Evolutionary conservation across 2,113 vertebrate species (phyloP).

Genomic region (Pitta sordida): DNA sequence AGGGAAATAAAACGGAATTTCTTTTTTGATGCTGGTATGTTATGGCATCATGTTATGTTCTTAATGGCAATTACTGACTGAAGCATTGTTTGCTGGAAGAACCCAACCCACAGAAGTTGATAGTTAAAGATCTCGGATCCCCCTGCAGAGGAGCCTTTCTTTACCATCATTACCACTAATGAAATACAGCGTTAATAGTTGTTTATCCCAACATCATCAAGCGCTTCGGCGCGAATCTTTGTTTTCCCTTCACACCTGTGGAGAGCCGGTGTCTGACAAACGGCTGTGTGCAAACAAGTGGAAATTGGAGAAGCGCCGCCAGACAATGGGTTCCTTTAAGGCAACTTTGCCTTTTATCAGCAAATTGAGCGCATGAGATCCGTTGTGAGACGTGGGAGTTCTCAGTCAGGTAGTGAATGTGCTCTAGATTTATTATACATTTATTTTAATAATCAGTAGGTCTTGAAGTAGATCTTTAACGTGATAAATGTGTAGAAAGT

Average conservation of each 20-base stretch:
- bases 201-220: constrained; percentile 27
- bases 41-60: not conserved
- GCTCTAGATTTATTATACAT: too few relatives aligned
- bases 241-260: constrained; percentile 1
- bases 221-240: not conserved
- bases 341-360: not conserved
- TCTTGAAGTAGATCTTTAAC: not conserved
- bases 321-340: not conserved
- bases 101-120: not conserved
- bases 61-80: not conserved
- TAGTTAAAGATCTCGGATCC: not conserved
- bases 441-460: too few relatives aligned
- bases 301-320: not conserved
- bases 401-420: not conserved
- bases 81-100: not conserved
- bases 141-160: not conserved
- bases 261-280: not conserved
- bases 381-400: not conserved
- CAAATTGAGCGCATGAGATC: not conserved
- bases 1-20: not conserved
- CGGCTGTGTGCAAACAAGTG: constrained; percentile 11
- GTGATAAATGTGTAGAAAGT: not conserved
- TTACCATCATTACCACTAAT: not conserved
- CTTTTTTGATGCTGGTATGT: not conserved
- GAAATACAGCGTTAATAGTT: constrained; percentile 4